A percentile compares a stretch with the other conserved stretches of the same genome.
phyloP scores from a whole-genome alignment of 64 coral and sea anemone species.

The Pocillopora verrucosa region DNA sequence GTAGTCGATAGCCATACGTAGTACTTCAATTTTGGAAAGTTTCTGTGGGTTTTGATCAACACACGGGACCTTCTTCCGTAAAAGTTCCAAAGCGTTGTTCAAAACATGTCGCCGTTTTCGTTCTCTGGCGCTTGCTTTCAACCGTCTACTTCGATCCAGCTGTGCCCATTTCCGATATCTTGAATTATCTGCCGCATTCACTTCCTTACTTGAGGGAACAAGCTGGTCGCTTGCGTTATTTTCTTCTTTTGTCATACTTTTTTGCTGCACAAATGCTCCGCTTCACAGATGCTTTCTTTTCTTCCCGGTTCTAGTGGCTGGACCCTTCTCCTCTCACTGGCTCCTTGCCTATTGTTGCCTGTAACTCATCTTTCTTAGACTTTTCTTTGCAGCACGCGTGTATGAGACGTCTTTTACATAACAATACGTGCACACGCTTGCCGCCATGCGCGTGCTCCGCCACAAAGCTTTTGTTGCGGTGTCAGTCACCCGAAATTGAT shows the following conservation, averaged over 20 bases:
- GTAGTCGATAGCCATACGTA: conserved; percentile 91
- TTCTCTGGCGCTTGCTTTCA: conserved; percentile 92
- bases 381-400: conserved; percentile 31
- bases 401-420: not conserved
- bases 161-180: conserved; percentile 95
- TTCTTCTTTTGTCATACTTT: conserved; percentile 52
- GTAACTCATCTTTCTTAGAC: conserved; percentile 40
- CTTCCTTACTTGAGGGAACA: conserved; percentile 51
- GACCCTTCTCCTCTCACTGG: conserved; percentile 10
- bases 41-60: conserved; percentile 97
- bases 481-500: not conserved
- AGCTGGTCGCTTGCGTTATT: conserved; percentile 12
- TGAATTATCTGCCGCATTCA: conserved; percentile 57
- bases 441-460: conserved; percentile 23
- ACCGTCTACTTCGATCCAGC: conserved; percentile 79
- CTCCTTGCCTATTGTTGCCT: conserved; percentile 15
- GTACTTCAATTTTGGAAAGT: conserved; percentile 98
- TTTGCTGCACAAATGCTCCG: not conserved
- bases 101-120: conserved; percentile 92
- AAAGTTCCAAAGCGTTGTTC: conserved; percentile 88
- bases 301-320: not conserved
- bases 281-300: conserved; percentile 46
- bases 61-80: conserved; percentile 95
- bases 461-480: not conserved
- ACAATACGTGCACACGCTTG: conserved; percentile 19